Evolutionary conservation across 2,888 invertebrate genomes (phyloP).

Genomic region (Drosophila nr. perissopoda): DNA sequence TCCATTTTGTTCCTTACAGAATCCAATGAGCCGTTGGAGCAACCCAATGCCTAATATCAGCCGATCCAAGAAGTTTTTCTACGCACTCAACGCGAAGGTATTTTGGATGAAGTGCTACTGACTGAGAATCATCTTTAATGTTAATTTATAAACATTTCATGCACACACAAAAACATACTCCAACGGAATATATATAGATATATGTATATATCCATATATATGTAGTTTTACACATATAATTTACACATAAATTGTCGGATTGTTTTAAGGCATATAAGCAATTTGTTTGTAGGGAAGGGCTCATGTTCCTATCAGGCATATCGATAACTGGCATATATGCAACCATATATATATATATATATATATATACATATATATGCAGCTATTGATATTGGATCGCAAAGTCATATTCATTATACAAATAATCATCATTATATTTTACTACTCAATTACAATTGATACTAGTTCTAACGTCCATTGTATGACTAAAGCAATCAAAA

Average conservation of each 20-base stretch:
- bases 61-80: slow-evolving; percentile 56
- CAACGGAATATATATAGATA: not conserved
- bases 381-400: slow-evolving; percentile 27
- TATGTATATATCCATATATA: slow-evolving; percentile 21
- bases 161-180: slow-evolving; percentile 30
- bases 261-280: slow-evolving; percentile 16
- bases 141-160: slow-evolving; percentile 35
- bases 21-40: slow-evolving; percentile 10
- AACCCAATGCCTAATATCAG: slow-evolving; percentile 54
- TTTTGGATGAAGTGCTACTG: slow-evolving; percentile 59
- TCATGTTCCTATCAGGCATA: slow-evolving; percentile 44
- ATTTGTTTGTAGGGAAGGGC: slow-evolving; percentile 16
- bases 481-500: slow-evolving; percentile 17
- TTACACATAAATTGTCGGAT: not conserved
- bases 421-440: slow-evolving; percentile 27
- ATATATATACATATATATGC: not conserved
- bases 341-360: not conserved
- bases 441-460: slow-evolving; percentile 16
- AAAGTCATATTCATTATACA: slow-evolving; percentile 36
- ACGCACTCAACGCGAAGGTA: slow-evolving; percentile 43
- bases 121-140: slow-evolving; percentile 75
- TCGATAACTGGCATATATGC: slow-evolving; percentile 2
- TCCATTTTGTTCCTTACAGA: slow-evolving; percentile 29
- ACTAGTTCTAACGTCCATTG: slow-evolving; percentile 14
- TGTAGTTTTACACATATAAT: slow-evolving; percentile 10